Base-by-base conservation (phyloP, 2,888 invertebrate genomes). In the Ypsolopha scabrella region DNA sequence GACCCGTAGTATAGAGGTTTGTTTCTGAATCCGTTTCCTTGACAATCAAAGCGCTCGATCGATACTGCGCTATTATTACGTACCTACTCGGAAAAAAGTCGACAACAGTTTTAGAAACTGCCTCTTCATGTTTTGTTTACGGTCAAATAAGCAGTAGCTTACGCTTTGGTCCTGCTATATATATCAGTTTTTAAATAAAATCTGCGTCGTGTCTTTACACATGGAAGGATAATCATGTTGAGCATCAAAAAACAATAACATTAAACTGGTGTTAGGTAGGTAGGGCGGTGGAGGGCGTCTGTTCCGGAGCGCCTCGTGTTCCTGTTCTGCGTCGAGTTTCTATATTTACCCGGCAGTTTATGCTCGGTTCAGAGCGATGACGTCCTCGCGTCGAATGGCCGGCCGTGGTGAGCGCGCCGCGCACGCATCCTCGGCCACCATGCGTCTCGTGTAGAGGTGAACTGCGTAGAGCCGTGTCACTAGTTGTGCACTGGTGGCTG, bases 281-380 rank as follows among this genome's bases (percentile, higher is more conserved):
- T n/a, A 44, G 44, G 44, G 45, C 49, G 44, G 39, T 41, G 41
- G 46, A 61, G 60, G 63, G 24, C 24, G 24, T 24, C 63, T 71
- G 66, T 72, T 74, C 63, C 70, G 34, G 39, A 70, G 60, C 67
- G 72, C 72, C 68, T 72, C 73, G 72, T 77, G 79, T 78, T 80
- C 78, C 75, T 82, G 77, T 74, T 76, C 67, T 70, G 71, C 68
- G 72, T 65, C 65, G 70, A 65, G 74, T 74, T 74, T 82, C 83
- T 85, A 85, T 80, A 83, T 82, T 81, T 83, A 83, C 76, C 67
- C 79, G 70, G 68, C 69, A 67, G 75, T 79, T 71, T 71, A 76
- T 74, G 76, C 75, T 72, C 72, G 60, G 71, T 65, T 74, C 70
- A 70, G 73, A 75, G 75, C 75, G 79, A 72, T 76, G 81, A 80